Base-by-base conservation (phyloP, 1,140 invertebrate species). In the Pseudomyrmex sp. region DNA sequence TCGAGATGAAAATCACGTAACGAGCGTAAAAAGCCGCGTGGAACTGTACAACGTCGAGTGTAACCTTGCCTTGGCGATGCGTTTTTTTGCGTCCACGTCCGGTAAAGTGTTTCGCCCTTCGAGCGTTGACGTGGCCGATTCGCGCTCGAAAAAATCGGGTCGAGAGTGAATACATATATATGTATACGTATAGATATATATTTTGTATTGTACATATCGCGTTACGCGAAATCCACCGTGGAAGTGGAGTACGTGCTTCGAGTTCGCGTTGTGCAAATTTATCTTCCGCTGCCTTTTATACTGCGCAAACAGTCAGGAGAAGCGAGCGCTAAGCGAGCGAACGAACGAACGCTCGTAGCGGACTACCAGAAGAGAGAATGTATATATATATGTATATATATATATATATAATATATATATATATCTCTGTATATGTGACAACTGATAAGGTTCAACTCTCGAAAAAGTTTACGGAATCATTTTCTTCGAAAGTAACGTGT, bases 1-100 rank as follows among this genome's bases (percentile, higher is more conserved):
- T 52, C 23, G 54, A 69, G 65, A 61, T 80, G 80, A 85, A 88
- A 88, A 88, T 77, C 83, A 85, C 56, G 61, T 26, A 62, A 82
- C 26, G 50, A 82, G 76, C 4, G 1, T 58, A 70, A 61, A 74
- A 68, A 68, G 15, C 44, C 56, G 83, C 58, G 23, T 63, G 58
- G 63, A 88, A 88, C 83, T 54, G 63, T 54, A 54, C 62, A 74
- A 46, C 20, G 23, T n/a, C 68, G 50, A 50, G 8, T 46, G 18
- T 63, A 66, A 75, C 83, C 76, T 44, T 61, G 76, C 69, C 56
- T 76, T 50, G 48, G 1, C 15, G 50, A 35, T 35, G 35, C 35
- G 35, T 35, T 35, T 83, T 66, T 75, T 65, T 76, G 23, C 61
- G 18, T 62, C 23, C 46, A 74, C 18, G 46, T 74, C 10, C 73